Evolutionary conservation across 2,113 vertebrate genomes (phyloP), one percentile per base, ranked within the genome.

Genomic region (Cebus imitator): DNA sequence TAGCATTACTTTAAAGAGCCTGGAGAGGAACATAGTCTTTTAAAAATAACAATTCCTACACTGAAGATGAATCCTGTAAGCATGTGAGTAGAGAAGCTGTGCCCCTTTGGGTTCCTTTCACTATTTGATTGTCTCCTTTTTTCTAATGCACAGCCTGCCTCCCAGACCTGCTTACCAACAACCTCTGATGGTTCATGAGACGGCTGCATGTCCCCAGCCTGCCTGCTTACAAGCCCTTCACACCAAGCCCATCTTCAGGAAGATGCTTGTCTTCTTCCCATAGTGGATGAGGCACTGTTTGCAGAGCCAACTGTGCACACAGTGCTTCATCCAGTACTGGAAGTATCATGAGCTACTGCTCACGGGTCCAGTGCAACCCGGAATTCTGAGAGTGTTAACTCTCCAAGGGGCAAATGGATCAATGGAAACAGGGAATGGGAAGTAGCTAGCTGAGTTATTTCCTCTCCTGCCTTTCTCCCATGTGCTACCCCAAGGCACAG

Each of bases 231-330:
- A 0, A 8, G 16, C 30, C 18, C 23, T 5, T 13, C 64, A 37
- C 43, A 40, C 21, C 5, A 18, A 40, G 25, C 18, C 20, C 17
- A 1, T 32, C 9, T 30, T 17, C 20, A 35, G 43, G 6, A 30
- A 85, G 58, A 48, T 11, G 7, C 5, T 0, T 3, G 0, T 17
- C 8, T 86, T 14, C 14, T 75, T 58, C 30, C 3, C 10, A 32
- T 6, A 3, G 1, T 30, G 6, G 30, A 23, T 3, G 27, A 50
- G 21, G n/a, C 21, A 4, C 25, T 18, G 21, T 2, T 3, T 21
- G 1, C 2, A 58, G n/a, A 11, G 12, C 13, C 61, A 64, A 30
- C 27, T 64, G 61, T 32, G 27, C 61, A 64, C 27, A 6, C 61
- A 64, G 27, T 64, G 12, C 61, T 64, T 64, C 61, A 32, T 64